Conservation (phyloP, 1,140 invertebrate species). For the Telenomus remus region DNA sequence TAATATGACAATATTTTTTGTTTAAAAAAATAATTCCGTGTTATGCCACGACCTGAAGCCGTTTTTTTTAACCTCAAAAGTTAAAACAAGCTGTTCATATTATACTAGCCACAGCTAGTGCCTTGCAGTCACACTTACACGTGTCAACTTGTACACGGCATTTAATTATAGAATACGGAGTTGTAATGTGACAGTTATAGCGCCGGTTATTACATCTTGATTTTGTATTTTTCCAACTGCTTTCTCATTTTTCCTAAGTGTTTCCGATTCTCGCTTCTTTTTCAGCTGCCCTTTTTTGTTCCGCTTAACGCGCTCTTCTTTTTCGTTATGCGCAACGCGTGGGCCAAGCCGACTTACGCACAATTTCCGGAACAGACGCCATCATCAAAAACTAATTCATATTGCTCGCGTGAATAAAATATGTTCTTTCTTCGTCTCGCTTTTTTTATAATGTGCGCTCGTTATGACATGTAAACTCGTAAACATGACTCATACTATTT, state of each 20-base stretch:
- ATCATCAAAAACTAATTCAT: slow-evolving; percentile 50
- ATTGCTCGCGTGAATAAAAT: slow-evolving; percentile 36
- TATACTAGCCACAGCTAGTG: too few species aligned
- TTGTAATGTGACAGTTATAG: slow-evolving; percentile 32
- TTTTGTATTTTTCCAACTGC: slow-evolving; percentile 21
- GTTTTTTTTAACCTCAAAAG: too few species aligned
- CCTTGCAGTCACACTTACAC: too few species aligned
- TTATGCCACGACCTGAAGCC: too few species aligned
- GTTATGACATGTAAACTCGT: slow-evolving; percentile 50
- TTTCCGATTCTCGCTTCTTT: slow-evolving; percentile 10
- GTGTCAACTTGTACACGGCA: slow-evolving; percentile 27
- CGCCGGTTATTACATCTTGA: slow-evolving; percentile 19
- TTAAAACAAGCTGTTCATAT: too few species aligned
- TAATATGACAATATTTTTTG: too few species aligned
- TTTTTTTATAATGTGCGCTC: slow-evolving; percentile 12
- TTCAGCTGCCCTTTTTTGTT: slow-evolving; percentile 10
- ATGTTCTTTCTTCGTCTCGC: slow-evolving; percentile 19
- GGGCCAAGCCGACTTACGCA: slow-evolving; percentile 32
- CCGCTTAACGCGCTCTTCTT: slow-evolving; percentile 6
- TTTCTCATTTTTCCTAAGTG: slow-evolving; percentile 5
- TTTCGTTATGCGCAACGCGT: slow-evolving; percentile 19
- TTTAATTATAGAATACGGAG: slow-evolving; percentile 63
- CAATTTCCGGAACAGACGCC: slow-evolving; percentile 41
- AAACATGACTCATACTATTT: slow-evolving; percentile 38
- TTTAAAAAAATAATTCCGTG: too few species aligned